Conservation (phyloP, 2,888 invertebrate genomes). For the Clusia tigrina region DNA sequence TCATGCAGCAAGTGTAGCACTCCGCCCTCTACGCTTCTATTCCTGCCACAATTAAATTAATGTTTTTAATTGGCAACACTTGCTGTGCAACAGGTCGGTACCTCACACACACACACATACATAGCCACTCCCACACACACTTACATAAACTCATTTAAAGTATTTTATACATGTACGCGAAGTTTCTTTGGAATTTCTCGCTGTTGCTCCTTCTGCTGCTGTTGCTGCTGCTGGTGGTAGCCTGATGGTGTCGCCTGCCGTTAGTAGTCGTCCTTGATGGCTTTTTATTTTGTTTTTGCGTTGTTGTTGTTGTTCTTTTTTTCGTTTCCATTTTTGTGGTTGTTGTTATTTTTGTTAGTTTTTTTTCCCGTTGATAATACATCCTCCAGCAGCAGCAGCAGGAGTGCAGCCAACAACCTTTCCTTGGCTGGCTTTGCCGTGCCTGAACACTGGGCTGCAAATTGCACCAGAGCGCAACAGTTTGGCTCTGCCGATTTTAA, state of each 20-base stretch:
- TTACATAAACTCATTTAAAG: slow-evolving; percentile 42
- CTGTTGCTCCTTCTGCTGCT: neutral
- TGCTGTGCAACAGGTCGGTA: slow-evolving; percentile 43
- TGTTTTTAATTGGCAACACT: slow-evolving; percentile 3
- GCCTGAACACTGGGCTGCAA: neutral
- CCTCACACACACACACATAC: slow-evolving; percentile 26
- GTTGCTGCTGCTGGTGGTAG: too few species aligned
- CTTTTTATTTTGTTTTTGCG: too few species aligned
- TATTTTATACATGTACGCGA: slow-evolving; percentile 31
- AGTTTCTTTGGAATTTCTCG: slow-evolving; percentile 11
- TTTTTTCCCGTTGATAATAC: too few species aligned
- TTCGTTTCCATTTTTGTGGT: neutral
- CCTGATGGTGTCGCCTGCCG: too few species aligned
- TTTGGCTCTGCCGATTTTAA: neutral
- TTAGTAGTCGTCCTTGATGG: too few species aligned
- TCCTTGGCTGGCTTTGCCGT: neutral
- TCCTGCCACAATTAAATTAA: too few species aligned
- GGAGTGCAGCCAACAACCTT: too few species aligned
- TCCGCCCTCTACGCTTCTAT: too few species aligned
- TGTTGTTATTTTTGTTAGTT: neutral
- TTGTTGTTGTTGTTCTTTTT: neutral
- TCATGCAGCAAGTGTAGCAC: too few species aligned
- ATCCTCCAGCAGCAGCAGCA: neutral
- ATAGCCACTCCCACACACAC: slow-evolving; percentile 38
- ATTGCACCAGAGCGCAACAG: neutral